Base-by-base conservation (phyloP, 2,113 vertebrate species). In the Hirundichthys speculiger region DNA sequence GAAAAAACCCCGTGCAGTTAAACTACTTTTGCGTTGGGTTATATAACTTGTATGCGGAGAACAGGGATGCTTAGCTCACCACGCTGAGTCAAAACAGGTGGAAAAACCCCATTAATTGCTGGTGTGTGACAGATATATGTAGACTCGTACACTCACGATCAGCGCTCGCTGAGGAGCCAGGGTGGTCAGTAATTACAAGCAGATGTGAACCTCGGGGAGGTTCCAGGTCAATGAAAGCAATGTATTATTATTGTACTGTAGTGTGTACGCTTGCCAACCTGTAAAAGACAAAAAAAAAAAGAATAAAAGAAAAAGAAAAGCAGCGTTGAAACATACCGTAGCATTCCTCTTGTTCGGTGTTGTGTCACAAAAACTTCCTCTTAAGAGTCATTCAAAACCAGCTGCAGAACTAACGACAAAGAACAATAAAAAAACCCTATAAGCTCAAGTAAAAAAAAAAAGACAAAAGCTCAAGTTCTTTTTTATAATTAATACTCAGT, bases 181-280 rank as follows among this genome's bases (percentile, higher is more conserved):
- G 67, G 66, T 70, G 64, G 65, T 69, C 47, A 52, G 54, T 90
- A 87, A 90, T 88, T 80, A 76, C 74, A 67, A 77, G 61, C 86
- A 88, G 72, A 91, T 91, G 86, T 86, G 65, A 77, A 65, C 57
- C 63, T 46, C 41, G 8, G 65, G 48, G 67, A 63, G 72, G 80
- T 75, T 87, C 65, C 72, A 84, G 77, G 78, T 87, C 73, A 73
- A 69, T 2, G 46, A 80, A 64, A 81, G 63, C 59, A 63, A 79
- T 83, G 59, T 60, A 79, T 82, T 75, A 86, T 69, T 74, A 59
- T 46, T 18, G 50, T 30, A 46, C 41, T 51, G 20, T 42, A 9
- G 18, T 39, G 34, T 21, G 24, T 9, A 43, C 46, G 67, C 53
- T 48, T 19, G 69, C 55, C 38, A 61, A 72, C 63, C 56, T 79